A percentile compares a stretch with the other conserved stretches of the same genome.
phyloP scores from a whole-genome alignment of 2,113 vertebrate genomes.

The Apteryx mantelli region DNA sequence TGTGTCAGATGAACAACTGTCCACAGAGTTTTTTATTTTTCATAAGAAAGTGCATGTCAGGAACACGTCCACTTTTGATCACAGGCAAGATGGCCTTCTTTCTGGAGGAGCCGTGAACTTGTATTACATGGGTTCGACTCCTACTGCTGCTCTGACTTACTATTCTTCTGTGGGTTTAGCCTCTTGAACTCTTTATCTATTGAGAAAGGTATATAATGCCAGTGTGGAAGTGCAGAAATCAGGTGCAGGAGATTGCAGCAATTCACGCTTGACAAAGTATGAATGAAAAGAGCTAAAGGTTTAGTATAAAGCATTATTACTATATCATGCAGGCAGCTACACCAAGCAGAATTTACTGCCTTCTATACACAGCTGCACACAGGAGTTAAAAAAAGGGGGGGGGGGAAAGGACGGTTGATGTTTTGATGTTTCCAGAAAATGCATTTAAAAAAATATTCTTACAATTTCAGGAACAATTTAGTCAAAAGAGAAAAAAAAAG shows the following conservation, averaged over 20 bases:
- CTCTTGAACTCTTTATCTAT: background rate
- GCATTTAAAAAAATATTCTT: background rate
- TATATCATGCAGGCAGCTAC: background rate
- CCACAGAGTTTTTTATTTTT: background rate
- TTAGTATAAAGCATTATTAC: background rate
- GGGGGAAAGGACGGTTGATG: rapidly evolving
- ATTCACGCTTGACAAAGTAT: background rate
- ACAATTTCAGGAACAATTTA: background rate
- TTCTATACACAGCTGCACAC: background rate
- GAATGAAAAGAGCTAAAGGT: background rate
- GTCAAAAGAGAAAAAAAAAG: background rate
- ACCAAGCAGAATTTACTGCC: background rate
- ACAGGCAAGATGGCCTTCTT: background rate
- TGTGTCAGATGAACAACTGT: background rate
- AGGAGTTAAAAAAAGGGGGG: background rate
- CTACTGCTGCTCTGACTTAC: background rate
- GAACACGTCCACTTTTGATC: background rate
- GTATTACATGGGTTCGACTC: background rate
- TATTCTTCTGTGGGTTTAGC: background rate
- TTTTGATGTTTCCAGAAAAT: background rate
- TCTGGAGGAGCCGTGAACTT: background rate
- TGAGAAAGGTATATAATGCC: background rate
- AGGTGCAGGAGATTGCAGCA: background rate
- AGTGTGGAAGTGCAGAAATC: background rate
- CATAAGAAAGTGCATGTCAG: background rate